These are phyloP conservation scores for Orestias chungarensis DNA, from an alignment of 2,797 vertebrate genomes.

Conservation along the genomic window DNA sequence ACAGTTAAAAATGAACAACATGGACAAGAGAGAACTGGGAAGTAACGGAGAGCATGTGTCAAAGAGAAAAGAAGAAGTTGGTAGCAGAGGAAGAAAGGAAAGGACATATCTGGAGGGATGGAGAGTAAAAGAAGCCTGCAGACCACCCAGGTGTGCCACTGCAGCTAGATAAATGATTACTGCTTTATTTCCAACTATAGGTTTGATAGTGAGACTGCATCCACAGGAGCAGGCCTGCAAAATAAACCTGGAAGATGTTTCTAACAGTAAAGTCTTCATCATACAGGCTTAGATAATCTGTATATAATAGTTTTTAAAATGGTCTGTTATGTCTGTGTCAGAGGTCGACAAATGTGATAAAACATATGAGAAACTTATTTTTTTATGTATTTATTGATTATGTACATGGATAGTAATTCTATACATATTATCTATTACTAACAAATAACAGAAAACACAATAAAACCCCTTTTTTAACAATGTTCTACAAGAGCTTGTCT, in stretches of 20 bases:
- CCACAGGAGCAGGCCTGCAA: slow-evolving; percentile 13
- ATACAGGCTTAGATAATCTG: no score
- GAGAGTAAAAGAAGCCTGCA: slow-evolving; percentile 29
- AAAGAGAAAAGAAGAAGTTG: slow-evolving; percentile 22
- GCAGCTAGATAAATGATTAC: slow-evolving; percentile 48
- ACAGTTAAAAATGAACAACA: not conserved
- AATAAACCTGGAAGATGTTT: not conserved
- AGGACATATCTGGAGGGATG: not conserved
- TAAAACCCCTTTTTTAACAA: no score
- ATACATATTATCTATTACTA: no score
- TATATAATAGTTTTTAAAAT: no score
- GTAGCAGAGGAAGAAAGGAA: slow-evolving; percentile 21
- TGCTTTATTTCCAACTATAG: slow-evolving; percentile 30
- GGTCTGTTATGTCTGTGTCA: no score
- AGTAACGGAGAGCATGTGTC: slow-evolving; percentile 33
- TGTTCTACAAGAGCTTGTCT: no score
- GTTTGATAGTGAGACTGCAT: slow-evolving; percentile 42
- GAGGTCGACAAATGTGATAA: no score
- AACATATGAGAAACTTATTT: no score
- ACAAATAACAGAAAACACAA: no score
- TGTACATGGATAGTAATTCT: no score
- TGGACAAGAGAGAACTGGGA: not conserved
- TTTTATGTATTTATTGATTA: no score
- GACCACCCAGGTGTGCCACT: slow-evolving; percentile 87
- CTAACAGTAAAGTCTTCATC: not conserved